These are phyloP conservation scores for Andrena flavipes DNA, from an alignment of 2,888 invertebrate species.

Conservation along the genomic window DNA sequence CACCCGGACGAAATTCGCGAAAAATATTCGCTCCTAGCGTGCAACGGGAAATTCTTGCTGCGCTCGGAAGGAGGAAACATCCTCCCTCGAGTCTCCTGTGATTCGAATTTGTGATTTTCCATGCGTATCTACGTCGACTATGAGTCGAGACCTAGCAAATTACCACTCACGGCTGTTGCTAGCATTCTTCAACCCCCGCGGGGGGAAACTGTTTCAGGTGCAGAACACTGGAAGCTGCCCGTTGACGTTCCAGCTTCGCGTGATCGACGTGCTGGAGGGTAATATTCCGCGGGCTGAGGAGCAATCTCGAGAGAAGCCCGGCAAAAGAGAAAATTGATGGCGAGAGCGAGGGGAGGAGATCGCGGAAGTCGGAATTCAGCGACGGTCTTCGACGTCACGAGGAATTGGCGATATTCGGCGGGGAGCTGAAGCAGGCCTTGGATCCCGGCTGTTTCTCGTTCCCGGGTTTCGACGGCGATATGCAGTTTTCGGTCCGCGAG, in stretches of 20 bases:
- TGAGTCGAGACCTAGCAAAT: no score
- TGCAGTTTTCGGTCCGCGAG: slow-evolving; percentile 25
- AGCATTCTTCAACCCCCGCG: background rate
- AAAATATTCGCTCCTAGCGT: no score
- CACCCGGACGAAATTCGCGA: background rate
- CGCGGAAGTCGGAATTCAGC: slow-evolving; percentile 10
- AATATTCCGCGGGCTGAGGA: slow-evolving; percentile 7
- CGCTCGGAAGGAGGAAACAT: background rate
- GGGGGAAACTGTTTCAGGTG: slow-evolving; percentile 10
- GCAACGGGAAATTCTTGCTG: background rate
- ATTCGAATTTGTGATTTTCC: background rate
- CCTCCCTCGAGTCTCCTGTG: background rate
- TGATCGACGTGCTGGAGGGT: slow-evolving; percentile 25
- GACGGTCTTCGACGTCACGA: slow-evolving; percentile 30
- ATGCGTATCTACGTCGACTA: background rate
- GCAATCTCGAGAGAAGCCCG: background rate
- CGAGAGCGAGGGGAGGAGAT: background rate
- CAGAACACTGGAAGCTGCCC: slow-evolving; percentile 42
- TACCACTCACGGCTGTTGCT: no score
- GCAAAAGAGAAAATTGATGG: background rate
- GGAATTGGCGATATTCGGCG: slow-evolving; percentile 35
- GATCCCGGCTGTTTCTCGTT: slow-evolving; percentile 30
- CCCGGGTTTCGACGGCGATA: slow-evolving; percentile 37
- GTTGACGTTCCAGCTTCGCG: slow-evolving; percentile 25
- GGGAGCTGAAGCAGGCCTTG: background rate